Evolutionary conservation across 2,888 invertebrate genomes (phyloP).

Genomic region (Drosophila subsilvestris): DNA sequence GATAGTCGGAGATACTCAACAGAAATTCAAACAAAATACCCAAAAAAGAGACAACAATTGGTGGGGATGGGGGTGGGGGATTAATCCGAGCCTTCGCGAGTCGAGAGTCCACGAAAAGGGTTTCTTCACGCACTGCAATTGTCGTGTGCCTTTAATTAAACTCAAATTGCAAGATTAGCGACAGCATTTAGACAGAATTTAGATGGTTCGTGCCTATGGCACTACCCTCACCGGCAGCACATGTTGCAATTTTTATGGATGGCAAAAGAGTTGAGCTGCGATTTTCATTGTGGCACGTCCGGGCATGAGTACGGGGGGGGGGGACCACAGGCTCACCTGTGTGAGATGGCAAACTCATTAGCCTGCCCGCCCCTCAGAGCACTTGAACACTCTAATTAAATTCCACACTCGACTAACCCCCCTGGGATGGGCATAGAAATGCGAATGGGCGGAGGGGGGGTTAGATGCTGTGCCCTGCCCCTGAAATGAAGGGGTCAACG

Average conservation of each 20-base stretch:
- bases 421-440: slow-evolving; percentile 8
- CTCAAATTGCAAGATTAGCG: slow-evolving; percentile 39
- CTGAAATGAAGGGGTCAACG: slow-evolving; percentile 8
- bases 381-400: slow-evolving; percentile 61
- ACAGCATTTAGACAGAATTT: slow-evolving; percentile 43
- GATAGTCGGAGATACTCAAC: neutral
- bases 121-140: neutral
- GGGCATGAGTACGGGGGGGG: neutral
- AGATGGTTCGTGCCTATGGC: slow-evolving; percentile 61
- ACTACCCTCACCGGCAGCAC: slow-evolving; percentile 45
- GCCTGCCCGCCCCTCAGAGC: too few relatives aligned
- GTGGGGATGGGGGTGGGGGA: neutral
- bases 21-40: slow-evolving; percentile 9
- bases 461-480: slow-evolving; percentile 33
- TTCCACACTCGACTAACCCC: slow-evolving; percentile 39
- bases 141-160: slow-evolving; percentile 35
- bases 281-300: slow-evolving; percentile 64
- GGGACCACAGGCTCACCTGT: slow-evolving; percentile 21
- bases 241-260: slow-evolving; percentile 65
- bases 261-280: slow-evolving; percentile 54
- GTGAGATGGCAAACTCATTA: too few relatives aligned
- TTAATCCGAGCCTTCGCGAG: neutral
- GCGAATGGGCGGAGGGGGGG: too few relatives aligned
- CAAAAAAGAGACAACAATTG: neutral
- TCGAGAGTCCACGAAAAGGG: slow-evolving; percentile 6